Base-by-base conservation (phyloP, 2,888 invertebrate genomes). In the Hermodice carunculata region DNA sequence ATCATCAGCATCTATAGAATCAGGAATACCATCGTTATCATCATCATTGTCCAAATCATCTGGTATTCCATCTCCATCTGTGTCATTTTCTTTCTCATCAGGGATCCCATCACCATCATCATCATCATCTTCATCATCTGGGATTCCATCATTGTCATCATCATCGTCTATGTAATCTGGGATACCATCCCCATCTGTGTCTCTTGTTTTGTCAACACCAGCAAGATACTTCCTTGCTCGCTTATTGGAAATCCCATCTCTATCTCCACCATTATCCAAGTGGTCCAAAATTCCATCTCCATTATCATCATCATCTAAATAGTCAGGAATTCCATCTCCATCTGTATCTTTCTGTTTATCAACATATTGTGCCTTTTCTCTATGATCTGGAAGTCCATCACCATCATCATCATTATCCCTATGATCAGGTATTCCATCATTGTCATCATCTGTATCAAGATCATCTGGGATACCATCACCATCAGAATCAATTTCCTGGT, bases 211-310 rank as follows among this genome's bases (percentile, higher is more conserved):
- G n/a, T n/a, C n/a, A n/a, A n/a, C n/a, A n/a, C n/a, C n/a, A n/a
- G n/a, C n/a, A n/a, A n/a, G n/a, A n/a, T n/a, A n/a, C n/a, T n/a
- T n/a, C n/a, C n/a, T n/a, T n/a, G n/a, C n/a, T 76, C 52, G 58
- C 5, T 62, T 29, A 67, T 64, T 60, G 26, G 53, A 37, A 26
- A 70, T 70, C 14, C 71, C 71, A 57, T 71, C 80, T 48, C 53
- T 63, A 67, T 80, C 79, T 61, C 71, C 73, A 53, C 78, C 78
- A 37, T 61, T 48, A 24, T 71, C 69, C 22, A 42, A 14, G 48
- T 76, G 56, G 67, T 82, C 81, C n/a, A 82, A 80, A 48, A 84
- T 81, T n/a, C 82, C 82, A 73, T 82, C 81, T 1, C 82, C 80
- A 62, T 74, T 76, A 67, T 78, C 79, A 42, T 76, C 68, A 61